A percentile compares a stretch with the other conserved stretches of the same genome.
These are phyloP conservation scores for Babyrousa celebensis DNA, from an alignment of 2,797 vertebrate genomes.

Conservation along the genomic window DNA sequence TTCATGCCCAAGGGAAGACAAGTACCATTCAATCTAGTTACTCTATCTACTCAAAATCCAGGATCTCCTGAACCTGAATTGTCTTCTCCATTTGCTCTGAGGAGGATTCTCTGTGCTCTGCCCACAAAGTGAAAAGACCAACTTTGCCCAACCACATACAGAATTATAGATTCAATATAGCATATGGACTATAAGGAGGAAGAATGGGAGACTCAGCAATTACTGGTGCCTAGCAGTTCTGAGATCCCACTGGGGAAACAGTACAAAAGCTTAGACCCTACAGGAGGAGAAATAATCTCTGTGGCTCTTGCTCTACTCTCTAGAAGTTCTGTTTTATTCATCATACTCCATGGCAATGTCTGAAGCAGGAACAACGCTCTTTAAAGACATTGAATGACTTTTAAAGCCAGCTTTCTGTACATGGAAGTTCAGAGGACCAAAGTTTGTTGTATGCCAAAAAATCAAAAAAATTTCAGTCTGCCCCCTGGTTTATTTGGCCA, in stretches of 20 bases:
- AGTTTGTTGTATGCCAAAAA: not conserved
- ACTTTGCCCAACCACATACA: not conserved
- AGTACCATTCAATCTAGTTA: not conserved
- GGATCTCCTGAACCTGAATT: not conserved
- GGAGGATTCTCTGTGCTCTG: not conserved
- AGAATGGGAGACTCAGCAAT: not conserved
- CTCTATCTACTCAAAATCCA: not conserved
- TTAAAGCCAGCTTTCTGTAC: not conserved
- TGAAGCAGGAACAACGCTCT: not conserved
- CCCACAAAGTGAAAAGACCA: not conserved
- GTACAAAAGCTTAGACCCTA: not conserved
- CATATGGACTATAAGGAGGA: not conserved
- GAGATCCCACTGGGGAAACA: not conserved
- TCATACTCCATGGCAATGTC: not conserved
- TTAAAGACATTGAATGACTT: not conserved
- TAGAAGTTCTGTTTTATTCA: not conserved
- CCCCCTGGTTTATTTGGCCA: not conserved
- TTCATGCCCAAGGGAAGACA: not conserved
- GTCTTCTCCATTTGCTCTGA: not conserved
- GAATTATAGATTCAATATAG: not conserved
- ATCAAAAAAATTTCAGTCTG: not conserved
- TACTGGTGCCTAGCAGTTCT: not conserved
- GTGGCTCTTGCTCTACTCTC: no score
- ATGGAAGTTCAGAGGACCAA: not conserved
- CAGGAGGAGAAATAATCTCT: not conserved